phyloP scores from a whole-genome alignment of 2,113 vertebrate species.

The Osmerus eperlanus region DNA sequence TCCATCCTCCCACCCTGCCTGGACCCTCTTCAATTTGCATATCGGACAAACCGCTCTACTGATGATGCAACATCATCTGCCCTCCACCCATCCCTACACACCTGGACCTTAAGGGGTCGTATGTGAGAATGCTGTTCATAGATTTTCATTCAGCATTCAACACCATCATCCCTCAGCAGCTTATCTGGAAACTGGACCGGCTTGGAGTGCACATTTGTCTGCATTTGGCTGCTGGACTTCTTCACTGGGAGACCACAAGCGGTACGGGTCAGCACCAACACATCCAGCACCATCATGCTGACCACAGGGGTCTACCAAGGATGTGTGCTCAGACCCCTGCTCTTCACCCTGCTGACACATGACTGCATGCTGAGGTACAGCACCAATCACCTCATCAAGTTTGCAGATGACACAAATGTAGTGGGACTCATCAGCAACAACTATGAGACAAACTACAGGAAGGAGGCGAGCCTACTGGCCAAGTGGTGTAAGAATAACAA shows the following conservation, averaged over 20 bases:
- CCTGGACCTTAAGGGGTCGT: too few species aligned
- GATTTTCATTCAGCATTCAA: too few species aligned
- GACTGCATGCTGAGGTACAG: neutral
- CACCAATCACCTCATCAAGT: neutral
- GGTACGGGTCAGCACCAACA: neutral
- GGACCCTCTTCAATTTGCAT: too few species aligned
- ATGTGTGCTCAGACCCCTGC: neutral
- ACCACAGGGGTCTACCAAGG: neutral
- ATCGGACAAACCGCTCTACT: too few species aligned
- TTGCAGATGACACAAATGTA: neutral
- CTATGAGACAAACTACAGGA: neutral
- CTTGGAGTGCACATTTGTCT: too few species aligned
- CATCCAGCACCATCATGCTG: neutral
- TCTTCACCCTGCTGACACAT: neutral
- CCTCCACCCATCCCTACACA: too few species aligned
- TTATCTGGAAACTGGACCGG: too few species aligned
- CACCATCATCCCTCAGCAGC: too few species aligned
- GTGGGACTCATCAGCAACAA: slow-evolving; percentile 2
- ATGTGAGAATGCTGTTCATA: too few species aligned
- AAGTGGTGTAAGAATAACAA: neutral
- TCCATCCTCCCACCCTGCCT: too few species aligned
- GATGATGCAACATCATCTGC: too few species aligned
- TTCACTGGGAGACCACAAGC: neutral
- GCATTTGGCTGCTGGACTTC: too few species aligned
- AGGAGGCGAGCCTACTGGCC: neutral